Evolutionary conservation across 2,797 vertebrate genomes (phyloP).

Genomic region (Eidolon dupreanum): DNA sequence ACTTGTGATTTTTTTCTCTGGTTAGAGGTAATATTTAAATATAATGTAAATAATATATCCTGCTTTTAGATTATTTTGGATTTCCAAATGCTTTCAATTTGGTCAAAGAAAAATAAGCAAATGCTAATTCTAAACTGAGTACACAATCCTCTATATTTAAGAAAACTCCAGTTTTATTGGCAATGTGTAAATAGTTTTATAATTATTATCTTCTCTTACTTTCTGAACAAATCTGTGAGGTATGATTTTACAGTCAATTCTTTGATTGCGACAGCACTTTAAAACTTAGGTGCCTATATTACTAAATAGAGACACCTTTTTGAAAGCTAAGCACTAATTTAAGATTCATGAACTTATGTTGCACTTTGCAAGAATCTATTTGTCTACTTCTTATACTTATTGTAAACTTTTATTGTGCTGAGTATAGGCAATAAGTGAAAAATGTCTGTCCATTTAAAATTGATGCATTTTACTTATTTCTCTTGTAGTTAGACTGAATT

Average conservation of each 20-base stretch:
- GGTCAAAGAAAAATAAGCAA: neutral
- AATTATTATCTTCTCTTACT: neutral
- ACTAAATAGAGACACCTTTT: neutral
- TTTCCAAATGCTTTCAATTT: neutral
- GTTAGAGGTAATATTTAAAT: neutral
- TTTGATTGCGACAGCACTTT: neutral
- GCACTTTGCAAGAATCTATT: neutral
- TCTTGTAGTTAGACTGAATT: neutral
- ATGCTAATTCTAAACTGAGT: neutral
- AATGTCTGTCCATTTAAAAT: neutral
- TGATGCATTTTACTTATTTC: neutral
- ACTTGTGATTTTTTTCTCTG: neutral
- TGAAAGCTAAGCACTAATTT: neutral
- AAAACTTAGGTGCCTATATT: neutral
- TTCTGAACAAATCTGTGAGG: neutral
- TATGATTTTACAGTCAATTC: neutral
- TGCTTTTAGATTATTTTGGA: neutral
- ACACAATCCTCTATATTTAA: neutral
- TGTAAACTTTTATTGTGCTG: neutral
- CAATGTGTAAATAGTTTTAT: neutral
- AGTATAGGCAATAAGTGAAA: slow-evolving; percentile 13
- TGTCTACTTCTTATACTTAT: neutral
- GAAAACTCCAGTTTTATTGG: neutral
- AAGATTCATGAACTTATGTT: neutral
- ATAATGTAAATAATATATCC: neutral